Evolutionary conservation across 1,140 invertebrate genomes (phyloP).

Genomic region (Mycetomoellerius zeteki): DNA sequence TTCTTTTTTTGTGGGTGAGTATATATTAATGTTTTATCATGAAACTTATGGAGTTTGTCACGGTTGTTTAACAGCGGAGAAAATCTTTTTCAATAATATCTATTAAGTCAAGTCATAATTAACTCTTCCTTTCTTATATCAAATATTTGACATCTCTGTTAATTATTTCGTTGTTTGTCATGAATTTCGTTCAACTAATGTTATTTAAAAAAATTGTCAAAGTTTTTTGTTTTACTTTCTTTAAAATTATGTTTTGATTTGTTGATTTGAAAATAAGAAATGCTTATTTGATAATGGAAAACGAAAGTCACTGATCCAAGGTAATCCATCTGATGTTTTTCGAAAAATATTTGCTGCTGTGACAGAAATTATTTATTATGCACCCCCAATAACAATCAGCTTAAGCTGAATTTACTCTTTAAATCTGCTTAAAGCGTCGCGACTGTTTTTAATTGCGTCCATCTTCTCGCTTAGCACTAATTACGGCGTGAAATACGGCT

Average conservation of each 20-base stretch:
- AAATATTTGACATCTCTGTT: background rate
- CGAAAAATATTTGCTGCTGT: background rate
- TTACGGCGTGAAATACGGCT: constrained; percentile 30
- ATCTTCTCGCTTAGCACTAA: constrained; percentile 34
- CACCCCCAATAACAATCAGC: background rate
- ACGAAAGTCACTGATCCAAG: background rate
- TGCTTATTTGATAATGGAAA: background rate
- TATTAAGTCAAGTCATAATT: background rate
- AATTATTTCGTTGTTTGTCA: background rate
- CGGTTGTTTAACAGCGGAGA: background rate
- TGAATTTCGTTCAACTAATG: background rate
- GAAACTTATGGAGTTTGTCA: background rate
- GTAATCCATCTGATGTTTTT: background rate
- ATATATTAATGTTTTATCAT: background rate
- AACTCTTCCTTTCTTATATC: background rate
- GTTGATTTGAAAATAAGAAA: background rate
- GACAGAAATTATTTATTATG: background rate
- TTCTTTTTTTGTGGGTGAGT: too few species aligned
- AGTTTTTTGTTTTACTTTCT: background rate
- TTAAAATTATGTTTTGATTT: background rate
- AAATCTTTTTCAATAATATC: background rate
- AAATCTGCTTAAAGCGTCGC: constrained; percentile 21
- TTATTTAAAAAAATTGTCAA: background rate
- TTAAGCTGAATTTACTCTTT: constrained; percentile 2
- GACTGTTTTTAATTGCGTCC: constrained; percentile 37